Evolutionary conservation across 2,113 vertebrate genomes (phyloP), one percentile per base, ranked within the genome.

Genomic region (Pampusana beccarii): DNA sequence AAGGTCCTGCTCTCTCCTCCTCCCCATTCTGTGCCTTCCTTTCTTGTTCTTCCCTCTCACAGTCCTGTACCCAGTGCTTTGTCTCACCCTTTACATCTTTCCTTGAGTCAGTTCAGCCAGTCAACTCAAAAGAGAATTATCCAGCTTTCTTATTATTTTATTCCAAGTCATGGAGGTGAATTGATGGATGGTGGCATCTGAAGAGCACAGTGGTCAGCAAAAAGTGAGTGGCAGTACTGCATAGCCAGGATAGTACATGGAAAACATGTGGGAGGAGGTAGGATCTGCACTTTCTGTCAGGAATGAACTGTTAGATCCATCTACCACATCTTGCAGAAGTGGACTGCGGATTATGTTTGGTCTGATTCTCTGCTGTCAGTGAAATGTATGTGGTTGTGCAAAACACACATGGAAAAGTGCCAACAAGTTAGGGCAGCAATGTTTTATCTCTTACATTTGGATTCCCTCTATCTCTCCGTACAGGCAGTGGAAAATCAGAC

Each of bases 361-460:
- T 71, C 71, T 72, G 33, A 51, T 72, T 77, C 26, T 54, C 69
- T 38, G 13, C 34, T 64, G 34, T 15, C 38, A 16, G 29, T 23
- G 15, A 75, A 91, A 80, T 11, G 4, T 13, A 7, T 38, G 5
- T 28, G 54, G 14, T 64, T 67, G 10, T 23, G 57, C 13, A 86
- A 84, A 93, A 85, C 83, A 16, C 19, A 44, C 3, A 0, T 21
- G 19, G n/a, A 70, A 81, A 74, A 70, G 1, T 34, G 40, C 16
- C 60, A 84, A 36, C 9, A 34, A 61, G 28, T 66, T 90, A 48
- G 31, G 0, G 0, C 15, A 70, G 16, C 1, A 2, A 23, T 44
- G 19, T 40, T 90, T 84, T 78, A 26, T 65, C 10, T 58, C 33
- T 87, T 38, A 57, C 8, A 13, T 72, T 79, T 86, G 31, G 9